Conservation (phyloP, 2,113 vertebrate species). For the Amblyornis subalaris region DNA sequence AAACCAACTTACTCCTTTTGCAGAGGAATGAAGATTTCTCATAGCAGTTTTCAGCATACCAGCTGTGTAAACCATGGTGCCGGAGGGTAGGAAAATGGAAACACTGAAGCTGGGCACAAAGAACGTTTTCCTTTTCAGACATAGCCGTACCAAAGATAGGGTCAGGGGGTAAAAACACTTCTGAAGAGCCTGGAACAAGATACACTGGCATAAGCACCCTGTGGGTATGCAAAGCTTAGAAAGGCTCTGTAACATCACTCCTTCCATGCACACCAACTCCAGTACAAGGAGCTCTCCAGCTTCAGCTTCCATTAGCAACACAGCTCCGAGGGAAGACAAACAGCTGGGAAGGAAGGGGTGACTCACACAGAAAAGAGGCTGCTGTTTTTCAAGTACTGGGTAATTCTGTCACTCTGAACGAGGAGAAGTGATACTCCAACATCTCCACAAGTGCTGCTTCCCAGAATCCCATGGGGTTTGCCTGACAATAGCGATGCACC, state of each 20-base stretch:
- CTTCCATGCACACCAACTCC: neutral
- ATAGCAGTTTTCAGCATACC: conserved; percentile 94
- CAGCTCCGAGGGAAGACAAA: neutral
- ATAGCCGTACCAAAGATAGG: conserved; percentile 76
- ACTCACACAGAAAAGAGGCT: neutral
- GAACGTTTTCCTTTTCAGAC: conserved; percentile 84
- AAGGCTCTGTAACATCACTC: neutral
- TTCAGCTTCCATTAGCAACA: neutral
- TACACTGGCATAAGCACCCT: neutral
- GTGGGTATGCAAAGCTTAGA: neutral
- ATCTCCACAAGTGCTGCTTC: neutral
- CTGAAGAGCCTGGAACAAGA: conserved; percentile 79
- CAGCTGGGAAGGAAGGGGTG: neutral
- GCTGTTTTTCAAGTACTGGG: neutral
- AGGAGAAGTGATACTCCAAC: neutral
- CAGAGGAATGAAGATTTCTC: conserved; percentile 94
- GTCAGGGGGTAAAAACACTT: conserved; percentile 92
- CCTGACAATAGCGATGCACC: neutral
- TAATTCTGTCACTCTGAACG: neutral
- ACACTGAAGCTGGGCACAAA: conserved; percentile 93
- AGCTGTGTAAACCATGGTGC: conserved; percentile 90
- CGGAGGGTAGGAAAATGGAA: conserved; percentile 88
- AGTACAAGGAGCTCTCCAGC: neutral
- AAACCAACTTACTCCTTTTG: conserved; percentile 85
- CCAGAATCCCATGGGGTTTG: neutral